These are phyloP conservation scores for Myopa testacea DNA, from an alignment of 2,888 invertebrate genomes.

Conservation along the genomic window DNA sequence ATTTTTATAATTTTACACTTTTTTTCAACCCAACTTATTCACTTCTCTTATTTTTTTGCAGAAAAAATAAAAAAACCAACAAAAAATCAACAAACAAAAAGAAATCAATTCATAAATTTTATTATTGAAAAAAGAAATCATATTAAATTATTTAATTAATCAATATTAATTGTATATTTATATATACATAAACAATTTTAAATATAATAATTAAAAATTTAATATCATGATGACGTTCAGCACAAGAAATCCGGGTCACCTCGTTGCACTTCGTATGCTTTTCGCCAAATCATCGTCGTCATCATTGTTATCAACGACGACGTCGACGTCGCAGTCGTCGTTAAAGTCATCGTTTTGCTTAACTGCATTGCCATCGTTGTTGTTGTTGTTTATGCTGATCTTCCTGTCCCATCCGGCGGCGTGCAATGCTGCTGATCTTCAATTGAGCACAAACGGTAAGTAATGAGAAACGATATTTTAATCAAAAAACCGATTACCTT, in stretches of 20 bases:
- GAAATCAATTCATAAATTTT: too few relatives aligned
- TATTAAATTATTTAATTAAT: too few relatives aligned
- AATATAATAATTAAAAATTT: background rate
- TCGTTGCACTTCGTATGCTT: background rate
- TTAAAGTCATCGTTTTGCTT: too few relatives aligned
- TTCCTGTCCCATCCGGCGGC: background rate
- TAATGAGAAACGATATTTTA: background rate
- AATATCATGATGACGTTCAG: background rate
- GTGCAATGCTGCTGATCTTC: constrained; percentile 1
- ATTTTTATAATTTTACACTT: too few relatives aligned
- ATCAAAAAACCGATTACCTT: background rate
- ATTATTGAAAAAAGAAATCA: too few relatives aligned
- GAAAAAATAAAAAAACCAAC: too few relatives aligned
- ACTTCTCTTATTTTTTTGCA: too few relatives aligned
- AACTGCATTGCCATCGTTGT: background rate
- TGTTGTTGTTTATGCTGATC: background rate
- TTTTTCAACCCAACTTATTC: too few relatives aligned
- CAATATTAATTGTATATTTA: too few relatives aligned
- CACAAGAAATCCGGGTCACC: background rate
- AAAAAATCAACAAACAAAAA: too few relatives aligned
- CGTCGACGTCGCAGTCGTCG: background rate
- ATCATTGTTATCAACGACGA: too few relatives aligned
- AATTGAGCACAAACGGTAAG: constrained; percentile 8
- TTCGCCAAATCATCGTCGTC: background rate
- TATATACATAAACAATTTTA: background rate